These are phyloP conservation scores for Zaprionus nigranus DNA, from an alignment of 1,140 invertebrate genomes.

Conservation along the genomic window DNA sequence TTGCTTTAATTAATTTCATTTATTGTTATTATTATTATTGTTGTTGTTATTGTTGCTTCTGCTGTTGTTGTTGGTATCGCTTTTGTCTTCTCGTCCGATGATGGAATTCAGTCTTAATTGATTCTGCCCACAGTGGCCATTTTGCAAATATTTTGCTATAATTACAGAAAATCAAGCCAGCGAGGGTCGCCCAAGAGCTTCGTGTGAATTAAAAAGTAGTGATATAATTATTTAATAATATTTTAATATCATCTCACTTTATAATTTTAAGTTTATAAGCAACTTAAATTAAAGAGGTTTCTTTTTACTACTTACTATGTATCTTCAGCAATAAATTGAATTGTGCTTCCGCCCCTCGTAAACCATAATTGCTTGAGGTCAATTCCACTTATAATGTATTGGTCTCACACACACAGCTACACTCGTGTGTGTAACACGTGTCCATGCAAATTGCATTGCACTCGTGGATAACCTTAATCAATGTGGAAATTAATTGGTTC, in stretches of 20 bases:
- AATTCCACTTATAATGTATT: conserved; percentile 4
- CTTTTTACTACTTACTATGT: too few relatives aligned
- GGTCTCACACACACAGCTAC: not conserved
- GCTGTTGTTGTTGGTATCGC: conserved; percentile 41
- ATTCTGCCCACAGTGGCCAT: conserved; percentile 37
- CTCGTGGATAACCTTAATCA: conserved; percentile 24
- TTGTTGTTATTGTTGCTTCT: conserved; percentile 8
- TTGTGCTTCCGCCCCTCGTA: not conserved
- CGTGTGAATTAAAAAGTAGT: not conserved
- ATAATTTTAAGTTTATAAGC: not conserved
- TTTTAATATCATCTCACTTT: not conserved
- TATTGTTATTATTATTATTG: conserved; percentile 30
- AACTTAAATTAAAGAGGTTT: too few relatives aligned
- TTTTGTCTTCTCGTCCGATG: conserved; percentile 16
- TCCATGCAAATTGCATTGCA: conserved; percentile 27
- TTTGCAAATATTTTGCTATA: conserved; percentile 65
- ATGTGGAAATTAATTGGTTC: conserved; percentile 60
- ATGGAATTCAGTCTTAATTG: conserved; percentile 45
- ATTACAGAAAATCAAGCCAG: conserved; percentile 26
- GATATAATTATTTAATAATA: not conserved
- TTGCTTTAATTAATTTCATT: conserved; percentile 8
- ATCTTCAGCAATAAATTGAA: not conserved
- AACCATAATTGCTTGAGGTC: conserved; percentile 4
- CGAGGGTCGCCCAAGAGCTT: conserved; percentile 15
- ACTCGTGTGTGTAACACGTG: not conserved